phyloP scores from a whole-genome alignment of 2,797 vertebrate species.

The Bradypus variegatus region DNA sequence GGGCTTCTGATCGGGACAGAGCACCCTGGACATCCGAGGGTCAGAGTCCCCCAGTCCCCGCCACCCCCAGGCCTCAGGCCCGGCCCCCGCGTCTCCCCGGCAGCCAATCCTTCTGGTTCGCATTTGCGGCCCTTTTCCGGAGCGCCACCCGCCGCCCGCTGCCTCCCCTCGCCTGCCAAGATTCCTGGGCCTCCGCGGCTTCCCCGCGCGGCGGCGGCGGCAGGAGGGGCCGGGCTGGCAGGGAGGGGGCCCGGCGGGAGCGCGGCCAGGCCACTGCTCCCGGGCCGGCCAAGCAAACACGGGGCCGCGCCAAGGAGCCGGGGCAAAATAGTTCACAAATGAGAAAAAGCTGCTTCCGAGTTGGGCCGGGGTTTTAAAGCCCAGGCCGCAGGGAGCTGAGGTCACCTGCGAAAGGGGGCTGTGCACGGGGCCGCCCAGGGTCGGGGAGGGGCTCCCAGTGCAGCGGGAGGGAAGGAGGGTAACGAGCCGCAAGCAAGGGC shows the following conservation, averaged over 20 bases:
- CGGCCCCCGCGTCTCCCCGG: not conserved
- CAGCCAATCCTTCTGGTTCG: slow-evolving; percentile 74
- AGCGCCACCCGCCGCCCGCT: slow-evolving; percentile 72
- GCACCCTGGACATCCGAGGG: not conserved
- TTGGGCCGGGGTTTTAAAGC: slow-evolving; percentile 73
- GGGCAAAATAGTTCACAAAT: slow-evolving; percentile 82
- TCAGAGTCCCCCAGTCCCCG: not conserved
- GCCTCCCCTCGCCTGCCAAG: slow-evolving; percentile 71
- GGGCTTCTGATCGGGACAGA: not conserved
- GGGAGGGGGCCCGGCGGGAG: slow-evolving; percentile 45
- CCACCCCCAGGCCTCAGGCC: not conserved
- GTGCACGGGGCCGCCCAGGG: not conserved
- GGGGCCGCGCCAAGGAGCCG: slow-evolving; percentile 73
- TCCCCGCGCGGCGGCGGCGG: slow-evolving; percentile 30
- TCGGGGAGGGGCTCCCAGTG: not conserved
- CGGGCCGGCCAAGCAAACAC: slow-evolving; percentile 78
- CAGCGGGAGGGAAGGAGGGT: not conserved
- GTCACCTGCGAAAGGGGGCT: slow-evolving; percentile 62
- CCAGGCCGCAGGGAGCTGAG: slow-evolving; percentile 63
- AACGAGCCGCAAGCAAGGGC: not conserved
- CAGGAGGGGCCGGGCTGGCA: slow-evolving; percentile 24
- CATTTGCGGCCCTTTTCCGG: slow-evolving; percentile 77
- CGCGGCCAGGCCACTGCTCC: slow-evolving; percentile 73
- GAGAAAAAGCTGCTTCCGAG: slow-evolving; percentile 81
- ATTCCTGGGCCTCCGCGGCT: slow-evolving; percentile 74